Evolutionary conservation across 2,113 vertebrate genomes (phyloP), one percentile per base, ranked within the genome.

Genomic region (Reinhardtius hippoglossoides): DNA sequence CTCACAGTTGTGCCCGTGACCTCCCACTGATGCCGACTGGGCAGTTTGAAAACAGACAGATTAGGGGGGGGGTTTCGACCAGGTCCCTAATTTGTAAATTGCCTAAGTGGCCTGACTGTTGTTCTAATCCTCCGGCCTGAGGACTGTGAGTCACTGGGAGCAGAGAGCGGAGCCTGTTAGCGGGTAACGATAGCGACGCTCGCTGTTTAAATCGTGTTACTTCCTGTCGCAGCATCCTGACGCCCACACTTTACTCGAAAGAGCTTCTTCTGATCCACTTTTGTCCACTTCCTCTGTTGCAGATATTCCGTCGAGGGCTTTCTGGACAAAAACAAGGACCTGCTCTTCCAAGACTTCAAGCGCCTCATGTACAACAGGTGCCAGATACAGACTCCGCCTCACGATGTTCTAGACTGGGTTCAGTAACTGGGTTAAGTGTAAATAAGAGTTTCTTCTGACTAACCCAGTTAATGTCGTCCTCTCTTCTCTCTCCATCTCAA

Each of bases 321-420:
- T 89, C 87, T 99, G 66, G 97, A 98, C 83, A 98, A 98, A 93
- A 99, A 99, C 94, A 96, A 97, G 82, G 97, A 99, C 76, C 94
- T 93, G 0, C 96, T 99, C 31, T 98, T 98, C 93, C 97, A 99
- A 78, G 97, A 99, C 83, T 97, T 98, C 92, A 98, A 98, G 84
- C 93, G 97, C 0, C 94, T 99, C 69, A 93, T 98, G 91, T 99
- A 94, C 86, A 96, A 97, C 95, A 99, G 97, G 97, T 98, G 78
- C 37, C 57, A 74, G 50, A 57, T 2, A 15, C 60, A 40, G 9
- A 13, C 35, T 42, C 59, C n/a, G 21, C 70, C 65, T 55, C 54
- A 44, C 13, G 54, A 50, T 52, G 37, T 70, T 69, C 62, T 72
- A 55, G 67, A 75, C 67, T 40, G 37, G 59, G 44, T 77, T 79